Evolutionary conservation across 2,113 vertebrate genomes (phyloP), one percentile per base, ranked within the genome.

Genomic region (Ahaetulla prasina): DNA sequence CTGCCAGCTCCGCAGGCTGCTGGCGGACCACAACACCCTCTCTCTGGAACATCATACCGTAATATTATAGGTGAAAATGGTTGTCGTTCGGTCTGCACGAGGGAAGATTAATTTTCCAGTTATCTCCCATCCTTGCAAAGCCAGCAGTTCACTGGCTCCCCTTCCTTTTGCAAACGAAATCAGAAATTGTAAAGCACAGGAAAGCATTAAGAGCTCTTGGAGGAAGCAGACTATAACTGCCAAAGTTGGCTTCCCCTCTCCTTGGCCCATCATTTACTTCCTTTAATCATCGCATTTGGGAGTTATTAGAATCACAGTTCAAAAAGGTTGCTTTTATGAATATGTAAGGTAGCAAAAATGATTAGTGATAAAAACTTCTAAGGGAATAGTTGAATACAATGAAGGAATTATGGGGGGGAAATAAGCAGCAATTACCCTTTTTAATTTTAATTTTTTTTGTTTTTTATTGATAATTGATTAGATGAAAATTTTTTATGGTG

Each of bases 81-180:
- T 89, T 96, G 92, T 87, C 22, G 8, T 90, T 95, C 91, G 92
- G 55, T 20, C 88, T 94, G 23, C 95, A 93, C 93, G 91, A 89
- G 43, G 94, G 7, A 92, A 94, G 94, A 87, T 94, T 90, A 95
- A 94, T 95, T 95, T 4, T 93, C 39, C 92, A 95, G 88, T 95
- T 94, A 95, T 11, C 43, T 87, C 25, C 25, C 14, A 45, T 47
- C 35, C 95, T 90, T 95, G 85, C 74, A 94, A 89, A 74, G 12
- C 14, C 87, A 94, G 89, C 92, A 94, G 10, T 50, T 88, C n/a
- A 1, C 9, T 88, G 22, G 14, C 9, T 60, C 49, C 91, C 91
- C 2, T 30, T 53, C 11, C 2, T 10, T 20, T 12, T 93, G 2
- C n/a, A 18, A 60, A 90, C 91, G 50, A 91, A 90, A 45, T 49